Conservation (phyloP, 1,140 invertebrate genomes). For the Neelides sp. region DNA sequence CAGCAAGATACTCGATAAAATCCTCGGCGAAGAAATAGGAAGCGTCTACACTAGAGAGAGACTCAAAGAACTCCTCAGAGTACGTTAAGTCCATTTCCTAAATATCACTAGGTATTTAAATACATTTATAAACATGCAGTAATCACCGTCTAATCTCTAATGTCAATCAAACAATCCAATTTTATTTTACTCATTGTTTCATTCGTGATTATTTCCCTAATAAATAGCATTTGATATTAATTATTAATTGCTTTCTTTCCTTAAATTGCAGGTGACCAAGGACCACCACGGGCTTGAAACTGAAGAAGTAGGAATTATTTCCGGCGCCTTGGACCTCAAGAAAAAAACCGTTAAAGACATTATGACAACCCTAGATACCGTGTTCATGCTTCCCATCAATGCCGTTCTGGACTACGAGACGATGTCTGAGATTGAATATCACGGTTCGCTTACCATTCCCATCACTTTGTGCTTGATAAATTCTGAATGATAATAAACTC, state of each 20-base stretch:
- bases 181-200: not conserved
- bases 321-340: slow-evolving; percentile 44
- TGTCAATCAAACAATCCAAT: not conserved
- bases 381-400: slow-evolving; percentile 44
- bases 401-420: slow-evolving; percentile 45
- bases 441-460: slow-evolving; percentile 24
- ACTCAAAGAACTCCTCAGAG: slow-evolving; percentile 46
- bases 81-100: too few relatives aligned
- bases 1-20: slow-evolving; percentile 42
- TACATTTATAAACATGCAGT: not conserved
- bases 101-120: not conserved
- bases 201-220: not conserved
- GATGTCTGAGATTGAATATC: slow-evolving; percentile 45
- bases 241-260: too few relatives aligned
- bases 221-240: not conserved
- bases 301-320: slow-evolving; percentile 47
- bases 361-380: slow-evolving; percentile 46
- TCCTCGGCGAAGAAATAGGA: slow-evolving; percentile 49
- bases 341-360: slow-evolving; percentile 42
- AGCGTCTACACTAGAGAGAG: slow-evolving; percentile 50
- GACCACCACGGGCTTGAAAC: slow-evolving; percentile 39
- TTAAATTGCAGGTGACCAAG: slow-evolving; percentile 23
- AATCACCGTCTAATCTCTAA: not conserved
- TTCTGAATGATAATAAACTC: not conserved
- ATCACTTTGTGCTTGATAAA: not conserved